Conservation (phyloP, 1,140 invertebrate species). For the Physella acuta region DNA sequence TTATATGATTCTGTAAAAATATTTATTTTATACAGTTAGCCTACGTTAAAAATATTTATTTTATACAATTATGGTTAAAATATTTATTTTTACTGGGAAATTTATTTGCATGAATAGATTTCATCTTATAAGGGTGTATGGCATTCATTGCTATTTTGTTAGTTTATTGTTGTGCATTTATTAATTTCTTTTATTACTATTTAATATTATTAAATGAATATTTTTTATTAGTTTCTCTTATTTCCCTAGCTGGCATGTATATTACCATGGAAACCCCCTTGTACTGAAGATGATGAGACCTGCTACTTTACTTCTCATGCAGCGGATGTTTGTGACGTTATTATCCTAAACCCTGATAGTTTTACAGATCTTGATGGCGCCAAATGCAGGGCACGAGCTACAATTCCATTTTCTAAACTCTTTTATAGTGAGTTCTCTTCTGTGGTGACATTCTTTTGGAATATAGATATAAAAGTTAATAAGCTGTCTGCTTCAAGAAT, state of each 20-base stretch:
- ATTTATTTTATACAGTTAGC: neutral
- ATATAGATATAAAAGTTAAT: neutral
- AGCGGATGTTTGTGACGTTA: conserved; percentile 13
- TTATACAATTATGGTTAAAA: neutral
- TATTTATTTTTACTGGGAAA: neutral
- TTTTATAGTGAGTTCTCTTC: conserved; percentile 7
- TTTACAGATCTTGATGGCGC: conserved; percentile 13
- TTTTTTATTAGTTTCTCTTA: neutral
- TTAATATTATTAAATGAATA: neutral
- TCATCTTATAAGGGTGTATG: neutral
- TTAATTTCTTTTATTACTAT: neutral
- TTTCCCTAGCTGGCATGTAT: conserved; percentile 6
- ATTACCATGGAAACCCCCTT: conserved; percentile 11
- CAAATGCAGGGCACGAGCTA: conserved; percentile 17
- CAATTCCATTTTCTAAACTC: conserved; percentile 9
- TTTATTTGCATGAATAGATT: neutral
- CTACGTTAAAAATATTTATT: neutral
- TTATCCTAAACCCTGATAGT: conserved; percentile 10
- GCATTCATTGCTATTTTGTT: neutral
- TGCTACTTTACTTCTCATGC: conserved; percentile 5
- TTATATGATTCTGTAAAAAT: neutral
- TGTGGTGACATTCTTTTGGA: neutral
- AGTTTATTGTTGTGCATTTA: neutral
- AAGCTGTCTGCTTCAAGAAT: neutral
- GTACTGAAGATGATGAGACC: conserved; percentile 2